Conservation (phyloP, 2,888 invertebrate genomes). For the Lomographa bimaculata region DNA sequence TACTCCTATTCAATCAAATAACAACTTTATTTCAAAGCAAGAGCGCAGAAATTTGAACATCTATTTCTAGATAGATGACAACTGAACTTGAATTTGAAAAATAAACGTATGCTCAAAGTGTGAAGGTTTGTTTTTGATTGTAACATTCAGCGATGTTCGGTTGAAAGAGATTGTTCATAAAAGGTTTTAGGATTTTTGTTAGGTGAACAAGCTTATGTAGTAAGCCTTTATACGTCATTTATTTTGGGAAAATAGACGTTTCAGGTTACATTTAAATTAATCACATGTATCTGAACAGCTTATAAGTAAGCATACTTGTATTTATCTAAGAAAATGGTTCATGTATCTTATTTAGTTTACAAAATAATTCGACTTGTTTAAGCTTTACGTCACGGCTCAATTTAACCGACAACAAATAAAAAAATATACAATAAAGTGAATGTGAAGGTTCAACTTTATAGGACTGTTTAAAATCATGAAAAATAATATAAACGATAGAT, state of each 20-base stretch:
- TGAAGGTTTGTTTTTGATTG: constrained; percentile 22
- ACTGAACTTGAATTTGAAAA: constrained; percentile 7
- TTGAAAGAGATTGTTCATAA: constrained; percentile 38
- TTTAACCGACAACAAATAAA: no score
- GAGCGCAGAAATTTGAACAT: constrained; percentile 19
- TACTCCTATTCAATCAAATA: constrained; percentile 19
- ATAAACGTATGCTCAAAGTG: constrained; percentile 17
- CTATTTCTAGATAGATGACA: no score
- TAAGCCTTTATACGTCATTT: constrained; percentile 36
- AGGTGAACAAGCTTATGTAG: constrained; percentile 42
- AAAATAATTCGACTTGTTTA: no score
- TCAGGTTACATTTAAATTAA: constrained; percentile 16
- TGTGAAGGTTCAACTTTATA: no score
- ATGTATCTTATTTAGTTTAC: no score
- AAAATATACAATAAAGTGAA: no score
- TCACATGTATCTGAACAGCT: no score
- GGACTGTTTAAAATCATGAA: no score
- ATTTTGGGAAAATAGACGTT: constrained; percentile 32
- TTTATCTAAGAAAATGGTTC: no score
- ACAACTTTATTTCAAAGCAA: constrained; percentile 9
- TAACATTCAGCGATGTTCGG: constrained; percentile 31
- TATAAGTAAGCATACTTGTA: no score
- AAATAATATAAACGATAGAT: no score
- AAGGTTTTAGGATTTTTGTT: constrained; percentile 44
- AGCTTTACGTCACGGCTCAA: no score